Evolutionary conservation across 2,888 invertebrate species (phyloP).

Genomic region (Drosophila kanekoi): DNA sequence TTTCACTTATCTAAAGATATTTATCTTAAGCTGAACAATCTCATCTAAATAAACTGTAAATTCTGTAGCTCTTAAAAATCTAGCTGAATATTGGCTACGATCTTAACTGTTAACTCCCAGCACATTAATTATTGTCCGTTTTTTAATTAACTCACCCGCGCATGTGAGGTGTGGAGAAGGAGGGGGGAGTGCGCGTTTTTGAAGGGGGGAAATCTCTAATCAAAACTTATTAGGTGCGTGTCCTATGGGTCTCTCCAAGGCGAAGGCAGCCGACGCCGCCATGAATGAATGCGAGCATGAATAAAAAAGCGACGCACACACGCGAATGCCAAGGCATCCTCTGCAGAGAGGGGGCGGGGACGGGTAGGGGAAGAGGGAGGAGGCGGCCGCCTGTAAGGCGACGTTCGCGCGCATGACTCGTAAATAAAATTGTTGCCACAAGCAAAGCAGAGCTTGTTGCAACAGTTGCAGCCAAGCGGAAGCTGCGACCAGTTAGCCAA

Average conservation of each 20-base stretch:
- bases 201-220: conserved; percentile 44
- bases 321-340: conserved; percentile 33
- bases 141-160: conserved; percentile 65
- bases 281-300: conserved; percentile 70
- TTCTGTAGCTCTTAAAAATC: neutral
- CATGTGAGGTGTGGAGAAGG: neutral
- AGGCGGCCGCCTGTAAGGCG: conserved; percentile 65
- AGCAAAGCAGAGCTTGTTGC: conserved; percentile 40
- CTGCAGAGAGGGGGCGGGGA: conserved; percentile 1
- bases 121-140: conserved; percentile 21
- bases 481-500: conserved; percentile 46
- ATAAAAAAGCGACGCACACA: conserved; percentile 36
- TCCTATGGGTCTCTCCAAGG: conserved; percentile 32
- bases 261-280: conserved; percentile 18
- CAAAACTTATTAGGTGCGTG: conserved; percentile 75
- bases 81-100: conserved; percentile 4
- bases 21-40: neutral
- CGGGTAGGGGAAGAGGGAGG: neutral
- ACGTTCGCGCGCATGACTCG: conserved; percentile 74
- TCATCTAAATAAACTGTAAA: neutral
- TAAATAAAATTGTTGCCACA: conserved; percentile 81
- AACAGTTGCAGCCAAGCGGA: conserved; percentile 53
- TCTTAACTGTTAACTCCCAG: conserved; percentile 9
- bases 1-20: neutral
- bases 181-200: neutral